A percentile compares a stretch with the other conserved stretches of the same genome.
Conservation (phyloP, 2,113 vertebrate genomes). For the Bungarus multicinctus region DNA sequence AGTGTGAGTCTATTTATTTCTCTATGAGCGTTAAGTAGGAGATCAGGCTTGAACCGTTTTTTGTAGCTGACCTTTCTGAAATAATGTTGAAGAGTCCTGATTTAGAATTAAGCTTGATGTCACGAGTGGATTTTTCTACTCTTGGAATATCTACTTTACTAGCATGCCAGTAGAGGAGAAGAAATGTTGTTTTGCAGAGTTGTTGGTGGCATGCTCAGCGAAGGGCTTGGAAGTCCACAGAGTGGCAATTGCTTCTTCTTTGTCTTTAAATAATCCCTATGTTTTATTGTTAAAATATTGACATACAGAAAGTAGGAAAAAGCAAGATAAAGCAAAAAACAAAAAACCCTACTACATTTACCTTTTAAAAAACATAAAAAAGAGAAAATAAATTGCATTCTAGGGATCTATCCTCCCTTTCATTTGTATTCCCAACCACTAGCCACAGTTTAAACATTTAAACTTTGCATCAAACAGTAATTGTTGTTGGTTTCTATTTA, state of each 20-base stretch:
- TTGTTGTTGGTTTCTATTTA: background rate
- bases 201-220: background rate
- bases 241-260: background rate
- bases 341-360: background rate
- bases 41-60: background rate
- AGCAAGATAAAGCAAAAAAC: background rate
- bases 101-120: background rate
- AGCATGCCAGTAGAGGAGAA: background rate
- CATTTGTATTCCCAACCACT: background rate
- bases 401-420: background rate
- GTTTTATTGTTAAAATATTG: background rate
- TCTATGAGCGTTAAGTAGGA: background rate
- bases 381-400: background rate
- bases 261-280: background rate
- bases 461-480: background rate
- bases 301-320: background rate
- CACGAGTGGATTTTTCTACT: background rate
- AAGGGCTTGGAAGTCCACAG: background rate
- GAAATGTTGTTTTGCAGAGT: background rate
- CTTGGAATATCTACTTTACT: background rate
- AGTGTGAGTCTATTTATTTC: slow-evolving; percentile 8
- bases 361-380: background rate
- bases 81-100: background rate
- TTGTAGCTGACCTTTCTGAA: background rate
- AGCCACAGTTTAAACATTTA: background rate